These are phyloP conservation scores for Babylonia areolata DNA, from an alignment of 1,140 invertebrate species.

Conservation along the genomic window DNA sequence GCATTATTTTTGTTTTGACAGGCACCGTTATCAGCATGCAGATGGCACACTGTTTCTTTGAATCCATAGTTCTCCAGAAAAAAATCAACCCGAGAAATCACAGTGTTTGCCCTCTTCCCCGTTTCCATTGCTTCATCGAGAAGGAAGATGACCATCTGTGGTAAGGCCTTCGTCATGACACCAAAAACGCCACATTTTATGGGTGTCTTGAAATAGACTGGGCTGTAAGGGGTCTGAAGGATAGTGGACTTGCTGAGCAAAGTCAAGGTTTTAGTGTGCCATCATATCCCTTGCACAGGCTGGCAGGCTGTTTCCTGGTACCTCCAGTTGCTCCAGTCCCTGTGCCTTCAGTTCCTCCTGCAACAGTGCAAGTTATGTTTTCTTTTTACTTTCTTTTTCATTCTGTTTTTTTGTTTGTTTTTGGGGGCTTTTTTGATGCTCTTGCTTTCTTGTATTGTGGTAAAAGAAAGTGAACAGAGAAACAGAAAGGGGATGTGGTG, in stretches of 20 bases:
- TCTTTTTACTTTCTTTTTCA: too few relatives aligned
- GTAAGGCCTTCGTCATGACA: slow-evolving; percentile 44
- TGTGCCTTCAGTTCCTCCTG: too few relatives aligned
- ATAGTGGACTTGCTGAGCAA: slow-evolving; percentile 58
- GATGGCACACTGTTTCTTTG: slow-evolving; percentile 39
- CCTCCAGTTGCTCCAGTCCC: too few relatives aligned
- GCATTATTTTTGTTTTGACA: slow-evolving; percentile 50
- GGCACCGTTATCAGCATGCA: slow-evolving; percentile 47
- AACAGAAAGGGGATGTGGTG: too few relatives aligned
- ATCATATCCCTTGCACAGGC: not conserved
- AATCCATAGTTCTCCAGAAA: slow-evolving; percentile 48
- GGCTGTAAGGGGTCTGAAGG: slow-evolving; percentile 55
- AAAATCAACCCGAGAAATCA: slow-evolving; percentile 43
- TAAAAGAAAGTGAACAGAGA: too few relatives aligned
- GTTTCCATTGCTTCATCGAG: slow-evolving; percentile 55
- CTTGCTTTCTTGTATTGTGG: too few relatives aligned
- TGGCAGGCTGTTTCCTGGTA: not conserved
- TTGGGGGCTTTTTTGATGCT: too few relatives aligned
- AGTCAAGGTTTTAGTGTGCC: slow-evolving; percentile 43
- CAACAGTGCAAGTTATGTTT: too few relatives aligned
- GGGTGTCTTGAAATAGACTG: slow-evolving; percentile 58
- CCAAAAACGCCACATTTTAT: slow-evolving; percentile 60
- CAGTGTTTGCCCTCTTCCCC: slow-evolving; percentile 50
- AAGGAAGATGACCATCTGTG: slow-evolving; percentile 45
- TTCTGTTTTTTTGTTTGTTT: too few relatives aligned